Conservation (phyloP, 2,888 invertebrate genomes). For the Epistrophella euchroma region DNA sequence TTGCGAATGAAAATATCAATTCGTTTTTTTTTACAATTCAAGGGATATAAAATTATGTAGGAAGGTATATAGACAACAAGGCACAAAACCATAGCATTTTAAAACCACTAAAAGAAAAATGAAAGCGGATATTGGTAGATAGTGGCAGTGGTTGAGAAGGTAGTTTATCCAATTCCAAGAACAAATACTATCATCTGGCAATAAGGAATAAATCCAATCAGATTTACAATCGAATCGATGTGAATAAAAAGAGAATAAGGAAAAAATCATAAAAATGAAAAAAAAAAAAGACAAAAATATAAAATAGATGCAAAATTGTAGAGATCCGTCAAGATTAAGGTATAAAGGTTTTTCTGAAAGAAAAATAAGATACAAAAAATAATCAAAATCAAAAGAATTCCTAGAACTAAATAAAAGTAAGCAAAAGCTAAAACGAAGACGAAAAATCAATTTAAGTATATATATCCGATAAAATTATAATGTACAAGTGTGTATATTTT, state of each 20-base stretch:
- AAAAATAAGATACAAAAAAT: not conserved
- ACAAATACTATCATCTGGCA: constrained; percentile 69
- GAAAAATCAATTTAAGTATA: no score
- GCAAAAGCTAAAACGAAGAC: no score
- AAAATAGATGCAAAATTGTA: constrained; percentile 32
- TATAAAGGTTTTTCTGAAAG: not conserved
- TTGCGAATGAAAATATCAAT: constrained; percentile 21
- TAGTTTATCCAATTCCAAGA: constrained; percentile 44
- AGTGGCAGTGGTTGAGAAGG: not conserved
- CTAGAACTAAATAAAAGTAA: not conserved
- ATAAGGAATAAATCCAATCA: constrained; percentile 69
- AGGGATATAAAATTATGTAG: not conserved
- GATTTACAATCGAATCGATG: constrained; percentile 61
- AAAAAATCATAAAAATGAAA: constrained; percentile 26
- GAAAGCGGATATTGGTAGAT: not conserved
- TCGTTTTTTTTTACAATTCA: constrained; percentile 4
- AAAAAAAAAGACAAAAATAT: not conserved
- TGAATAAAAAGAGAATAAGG: constrained; percentile 27
- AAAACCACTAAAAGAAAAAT: constrained; percentile 43
- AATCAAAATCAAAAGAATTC: constrained; percentile 9
- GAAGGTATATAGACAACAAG: not conserved
- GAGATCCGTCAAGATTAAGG: constrained; percentile 25
- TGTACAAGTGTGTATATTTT: no score
- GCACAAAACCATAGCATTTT: constrained; percentile 18
- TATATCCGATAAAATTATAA: no score